Evolutionary conservation across 2,113 vertebrate species (phyloP).

Genomic region (Thomomys bottae): DNA sequence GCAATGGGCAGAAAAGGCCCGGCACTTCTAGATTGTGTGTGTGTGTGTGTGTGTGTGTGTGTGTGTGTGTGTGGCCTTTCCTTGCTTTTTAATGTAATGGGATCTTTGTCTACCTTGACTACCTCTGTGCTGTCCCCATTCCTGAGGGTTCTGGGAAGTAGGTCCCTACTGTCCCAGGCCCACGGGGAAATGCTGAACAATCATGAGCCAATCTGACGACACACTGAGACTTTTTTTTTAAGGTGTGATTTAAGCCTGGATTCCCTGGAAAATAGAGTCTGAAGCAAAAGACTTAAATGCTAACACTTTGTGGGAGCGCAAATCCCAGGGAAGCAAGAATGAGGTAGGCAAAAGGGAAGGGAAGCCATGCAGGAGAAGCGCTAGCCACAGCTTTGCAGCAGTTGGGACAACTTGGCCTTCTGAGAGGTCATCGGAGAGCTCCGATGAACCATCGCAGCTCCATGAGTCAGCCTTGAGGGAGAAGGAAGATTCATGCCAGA

Average conservation of each 20-base stretch:
- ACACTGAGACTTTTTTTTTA: neutral
- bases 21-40: neutral
- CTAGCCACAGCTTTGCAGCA: too few relatives aligned
- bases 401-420: too few relatives aligned
- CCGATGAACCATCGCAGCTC: fast-evolving
- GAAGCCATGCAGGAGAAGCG: neutral
- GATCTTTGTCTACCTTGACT: neutral
- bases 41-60: too few relatives aligned
- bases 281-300: neutral
- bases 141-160: neutral
- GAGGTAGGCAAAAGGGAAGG: neutral
- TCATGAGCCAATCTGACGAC: neutral
- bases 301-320: neutral
- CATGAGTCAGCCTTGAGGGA: neutral
- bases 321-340: neutral
- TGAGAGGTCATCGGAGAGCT: neutral
- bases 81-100: neutral
- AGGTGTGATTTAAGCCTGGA: neutral
- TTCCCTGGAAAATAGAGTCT: neutral
- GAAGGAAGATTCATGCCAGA: neutral
- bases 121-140: neutral
- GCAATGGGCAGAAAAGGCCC: neutral
- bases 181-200: neutral
- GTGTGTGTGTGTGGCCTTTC: neutral
- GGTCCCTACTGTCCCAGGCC: neutral